A percentile compares a stretch with the other conserved stretches of the same genome.
phyloP scores from a whole-genome alignment of 2,888 invertebrate genomes.

The Megamerina dolium region DNA sequence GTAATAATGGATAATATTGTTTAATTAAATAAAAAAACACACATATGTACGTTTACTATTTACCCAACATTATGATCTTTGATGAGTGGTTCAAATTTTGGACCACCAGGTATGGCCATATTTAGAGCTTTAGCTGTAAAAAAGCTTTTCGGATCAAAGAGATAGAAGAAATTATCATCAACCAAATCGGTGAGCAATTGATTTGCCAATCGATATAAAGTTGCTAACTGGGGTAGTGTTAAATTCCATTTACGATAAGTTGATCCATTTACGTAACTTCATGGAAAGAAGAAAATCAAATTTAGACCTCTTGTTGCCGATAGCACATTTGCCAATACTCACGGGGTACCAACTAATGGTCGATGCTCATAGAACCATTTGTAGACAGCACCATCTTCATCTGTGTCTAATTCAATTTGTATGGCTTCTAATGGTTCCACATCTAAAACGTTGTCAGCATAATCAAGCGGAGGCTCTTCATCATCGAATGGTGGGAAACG shows the following conservation, averaged over 20 bases:
- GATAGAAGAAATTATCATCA: conserved; percentile 97
- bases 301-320: neutral
- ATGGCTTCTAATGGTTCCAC: conserved; percentile 99
- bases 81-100: conserved; percentile 98
- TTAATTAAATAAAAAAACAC: neutral
- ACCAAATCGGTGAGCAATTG: conserved; percentile 96
- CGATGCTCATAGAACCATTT: conserved; percentile 99
- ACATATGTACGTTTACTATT: conserved; percentile 35
- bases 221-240: conserved; percentile 94
- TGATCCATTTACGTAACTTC: conserved; percentile 85
- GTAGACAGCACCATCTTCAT: conserved; percentile 86
- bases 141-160: conserved; percentile 98
- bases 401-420: conserved; percentile 93
- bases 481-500: conserved; percentile 99
- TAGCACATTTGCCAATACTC: conserved; percentile 21
- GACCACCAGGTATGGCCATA: conserved; percentile 99
- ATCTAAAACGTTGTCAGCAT: conserved; percentile 97
- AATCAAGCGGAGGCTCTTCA: conserved; percentile 98
- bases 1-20: conserved; percentile 36
- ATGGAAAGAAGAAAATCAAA: conserved; percentile 23
- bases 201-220: conserved; percentile 94
- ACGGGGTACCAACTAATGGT: conserved; percentile 86
- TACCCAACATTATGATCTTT: conserved; percentile 94
- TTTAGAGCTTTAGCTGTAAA: conserved; percentile 99
- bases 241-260: conserved; percentile 97